Base-by-base conservation (phyloP, 2,888 invertebrate species). In the Ormia ochracea region DNA sequence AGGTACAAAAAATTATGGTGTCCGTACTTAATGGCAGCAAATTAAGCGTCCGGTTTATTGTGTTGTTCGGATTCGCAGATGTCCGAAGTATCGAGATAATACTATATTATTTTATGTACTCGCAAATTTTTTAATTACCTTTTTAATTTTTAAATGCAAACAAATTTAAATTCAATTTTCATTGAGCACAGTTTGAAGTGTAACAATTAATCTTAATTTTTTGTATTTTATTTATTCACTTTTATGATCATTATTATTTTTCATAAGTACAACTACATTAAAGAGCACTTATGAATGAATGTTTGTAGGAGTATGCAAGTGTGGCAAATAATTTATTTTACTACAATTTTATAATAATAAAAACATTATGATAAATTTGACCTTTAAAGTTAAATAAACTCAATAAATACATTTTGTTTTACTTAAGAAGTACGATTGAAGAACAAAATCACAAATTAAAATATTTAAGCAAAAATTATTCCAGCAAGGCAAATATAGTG, bases 371-470 rank as follows among this genome's bases (percentile, higher is more conserved):
- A 50, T 12, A 56, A 41, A 63, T 56, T 26, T 74, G 69, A 74
- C 78, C 74, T 79, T 74, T 69, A 74, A 59, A 61, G 61, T 66
- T 70, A 43, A 50, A 61, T 77, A 58, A 68, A 77, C 68, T 52
- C 9, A n/a, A 26, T 28, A 38, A 28, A 43, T 38, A 38, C 14
- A n/a, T 54, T 69, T 58, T 66, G 50, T 52, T 19, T 58, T 50
- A 14, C 41, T 65, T 43, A 72, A 43, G 56, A 66, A 52, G 52
- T n/a, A 50, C 10, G 9, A 61, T 19, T 17, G 50, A 17, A 59
- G 38, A 41, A 28, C 2, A 17, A 38, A 58, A 26, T 23, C 10
- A 52, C 61, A 33, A 41, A 43, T 31, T 28, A 41, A 48, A 59
- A 54, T 14, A 36, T 23, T 23, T 12, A 17, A 33, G 6, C 17